Conservation (phyloP, 2,113 vertebrate species). For the Collichthys lucidus region DNA sequence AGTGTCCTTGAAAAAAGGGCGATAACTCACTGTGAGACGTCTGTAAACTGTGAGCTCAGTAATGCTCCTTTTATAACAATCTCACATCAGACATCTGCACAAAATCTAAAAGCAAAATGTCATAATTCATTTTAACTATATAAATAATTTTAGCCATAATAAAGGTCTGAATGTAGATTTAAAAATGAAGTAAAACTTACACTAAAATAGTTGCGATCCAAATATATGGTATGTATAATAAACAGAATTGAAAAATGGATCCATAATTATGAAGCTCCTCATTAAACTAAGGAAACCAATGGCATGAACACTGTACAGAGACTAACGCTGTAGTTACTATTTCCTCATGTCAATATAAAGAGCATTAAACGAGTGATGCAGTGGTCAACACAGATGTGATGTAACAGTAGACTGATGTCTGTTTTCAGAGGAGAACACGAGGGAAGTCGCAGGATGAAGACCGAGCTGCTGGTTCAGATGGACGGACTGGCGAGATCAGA, state of each 20-base stretch:
- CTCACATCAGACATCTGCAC: not conserved
- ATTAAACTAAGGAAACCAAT: not conserved
- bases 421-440: constrained; percentile 91
- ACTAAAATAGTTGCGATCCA: not conserved
- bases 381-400: not conserved
- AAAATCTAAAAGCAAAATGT: not conserved
- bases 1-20: not conserved
- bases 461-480: constrained; percentile 97
- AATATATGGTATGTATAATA: not conserved
- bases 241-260: not conserved
- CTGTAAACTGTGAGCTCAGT: not conserved
- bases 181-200: not conserved
- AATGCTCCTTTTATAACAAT: not conserved
- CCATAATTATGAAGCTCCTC: not conserved
- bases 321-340: not conserved
- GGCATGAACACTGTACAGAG: not conserved
- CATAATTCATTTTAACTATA: too few species aligned
- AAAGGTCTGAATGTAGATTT: too few species aligned
- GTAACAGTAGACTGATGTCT: not conserved
- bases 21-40: not conserved
- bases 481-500: constrained; percentile 94
- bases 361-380: too few species aligned
- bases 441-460: constrained; percentile 96
- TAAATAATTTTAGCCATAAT: too few species aligned
- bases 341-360: not conserved